These are phyloP conservation scores for Mormyrus iriodes DNA, from an alignment of 2,113 vertebrate species.

Conservation along the genomic window DNA sequence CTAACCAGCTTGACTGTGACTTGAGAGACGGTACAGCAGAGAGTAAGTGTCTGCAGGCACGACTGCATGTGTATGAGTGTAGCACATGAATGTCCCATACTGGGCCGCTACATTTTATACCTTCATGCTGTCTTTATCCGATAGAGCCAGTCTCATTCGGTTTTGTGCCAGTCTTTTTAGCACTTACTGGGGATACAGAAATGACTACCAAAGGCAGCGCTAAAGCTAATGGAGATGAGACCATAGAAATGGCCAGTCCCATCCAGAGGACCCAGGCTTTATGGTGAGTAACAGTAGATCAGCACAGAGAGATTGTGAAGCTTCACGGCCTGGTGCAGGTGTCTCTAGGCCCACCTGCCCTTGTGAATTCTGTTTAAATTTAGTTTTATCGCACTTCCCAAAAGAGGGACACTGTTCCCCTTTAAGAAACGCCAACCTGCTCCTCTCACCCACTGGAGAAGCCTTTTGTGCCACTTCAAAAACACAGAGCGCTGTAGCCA, in stretches of 20 bases:
- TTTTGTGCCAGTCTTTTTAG: not conserved
- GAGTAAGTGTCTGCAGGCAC: not conserved
- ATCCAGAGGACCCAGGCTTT: not conserved
- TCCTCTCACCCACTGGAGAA: constrained; percentile 36
- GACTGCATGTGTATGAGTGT: not conserved
- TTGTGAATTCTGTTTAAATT: not conserved
- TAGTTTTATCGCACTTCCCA: not conserved
- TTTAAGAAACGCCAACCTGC: constrained; percentile 13
- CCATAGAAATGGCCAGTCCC: not conserved
- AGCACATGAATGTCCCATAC: not conserved
- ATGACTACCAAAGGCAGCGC: not conserved
- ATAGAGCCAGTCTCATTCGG: not conserved
- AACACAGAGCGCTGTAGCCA: constrained; percentile 45
- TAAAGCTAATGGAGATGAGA: not conserved
- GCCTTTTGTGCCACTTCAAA: constrained; percentile 48
- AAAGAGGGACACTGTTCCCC: not conserved
- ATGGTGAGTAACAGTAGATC: not conserved
- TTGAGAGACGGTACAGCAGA: not conserved
- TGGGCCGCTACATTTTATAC: too few relatives aligned
- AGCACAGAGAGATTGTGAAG: not conserved
- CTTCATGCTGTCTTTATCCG: not conserved
- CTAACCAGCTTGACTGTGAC: not conserved
- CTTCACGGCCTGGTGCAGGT: not conserved
- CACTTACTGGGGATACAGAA: not conserved
- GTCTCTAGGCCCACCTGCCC: not conserved